Base-by-base conservation (phyloP, 2,888 invertebrate genomes). In the Amphimallon solstitiale region DNA sequence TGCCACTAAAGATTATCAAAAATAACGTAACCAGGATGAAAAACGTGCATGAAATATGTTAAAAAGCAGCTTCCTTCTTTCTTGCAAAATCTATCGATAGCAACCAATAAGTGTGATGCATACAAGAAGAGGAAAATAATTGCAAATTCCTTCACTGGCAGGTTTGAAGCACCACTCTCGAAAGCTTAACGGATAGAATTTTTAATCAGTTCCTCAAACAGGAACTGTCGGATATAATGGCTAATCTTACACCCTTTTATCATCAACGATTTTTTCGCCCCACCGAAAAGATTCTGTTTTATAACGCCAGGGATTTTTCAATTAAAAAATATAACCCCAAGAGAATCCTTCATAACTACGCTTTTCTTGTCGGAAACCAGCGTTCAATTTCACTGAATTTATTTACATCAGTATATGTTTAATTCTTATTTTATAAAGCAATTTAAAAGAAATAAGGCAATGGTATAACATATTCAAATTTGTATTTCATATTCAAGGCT, bases 161-260 rank as follows among this genome's bases (percentile, higher is more conserved):
- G 40, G 15, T 29, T 63, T 51, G 19, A 73, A n/a, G 79, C 77
- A 78, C 77, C 80, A 76, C 79, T 82, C 80, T 76, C 77, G 75
- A 74, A 69, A 78, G 81, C 81, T 82, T 82, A 81, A 74, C 79
- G 78, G 77, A 77, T 77, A 78, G 66, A 80, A 81, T 82, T 82
- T 81, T 82, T 82, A 82, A 82, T 82, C 81, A 82, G 79, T 75
- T 81, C 79, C 81, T 82, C 82, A 81, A 82, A 82, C 81, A 81
- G 75, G 74, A 72, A 72, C 68, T 37, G 35, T 52, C 35, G 17
- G 52, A 37, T 38, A 52, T 5, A 19, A 10, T 9, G 38, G 37
- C n/a, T 52, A 52, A 52, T 52, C 52, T 17, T 34, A 51, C 34
- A n/a, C 34, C n/a, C 52, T 52, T 52, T 37, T 37, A 37, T 52